A percentile compares a stretch with the other conserved stretches of the same genome.
phyloP scores from a whole-genome alignment of 2,797 vertebrate species.

The Heterohyrax brucei region DNA sequence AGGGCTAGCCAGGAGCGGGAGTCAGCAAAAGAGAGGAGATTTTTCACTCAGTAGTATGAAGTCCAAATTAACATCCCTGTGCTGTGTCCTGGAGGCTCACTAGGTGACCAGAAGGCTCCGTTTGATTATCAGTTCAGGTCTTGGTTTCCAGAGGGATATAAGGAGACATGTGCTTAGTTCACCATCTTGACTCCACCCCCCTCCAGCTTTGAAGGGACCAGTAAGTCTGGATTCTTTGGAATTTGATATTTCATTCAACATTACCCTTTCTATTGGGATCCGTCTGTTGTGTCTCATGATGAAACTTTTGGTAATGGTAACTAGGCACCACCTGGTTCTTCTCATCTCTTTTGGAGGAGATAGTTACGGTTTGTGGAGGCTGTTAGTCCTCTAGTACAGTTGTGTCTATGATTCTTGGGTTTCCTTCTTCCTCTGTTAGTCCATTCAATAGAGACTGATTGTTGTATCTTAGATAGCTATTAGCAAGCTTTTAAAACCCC shows the following conservation, averaged over 20 bases:
- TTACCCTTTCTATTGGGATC: not conserved
- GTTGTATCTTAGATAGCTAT: not conserved
- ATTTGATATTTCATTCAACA: not conserved
- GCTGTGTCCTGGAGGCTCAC: too few relatives aligned
- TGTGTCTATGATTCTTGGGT: not conserved
- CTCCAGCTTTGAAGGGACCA: not conserved
- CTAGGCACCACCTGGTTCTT: not conserved
- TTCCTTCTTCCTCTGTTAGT: not conserved
- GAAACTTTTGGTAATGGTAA: too few relatives aligned
- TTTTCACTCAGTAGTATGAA: too few relatives aligned
- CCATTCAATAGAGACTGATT: not conserved
- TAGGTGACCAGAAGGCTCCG: too few relatives aligned
- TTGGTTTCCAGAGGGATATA: too few relatives aligned
- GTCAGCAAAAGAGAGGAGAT: too few relatives aligned
- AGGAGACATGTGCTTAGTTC: too few relatives aligned
- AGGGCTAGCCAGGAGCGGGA: too few relatives aligned
- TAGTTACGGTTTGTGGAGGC: not conserved
- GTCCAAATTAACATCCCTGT: too few relatives aligned
- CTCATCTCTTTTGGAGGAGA: not conserved
- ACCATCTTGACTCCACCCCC: too few relatives aligned
- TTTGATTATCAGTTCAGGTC: too few relatives aligned
- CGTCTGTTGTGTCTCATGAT: too few relatives aligned
- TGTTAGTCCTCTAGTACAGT: not conserved
- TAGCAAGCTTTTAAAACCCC: not conserved
- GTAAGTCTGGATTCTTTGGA: not conserved